Evolutionary conservation across 2,888 invertebrate species (phyloP), one percentile per base, ranked within the genome.

Genomic region (Dryocosmus kuriphilus): DNA sequence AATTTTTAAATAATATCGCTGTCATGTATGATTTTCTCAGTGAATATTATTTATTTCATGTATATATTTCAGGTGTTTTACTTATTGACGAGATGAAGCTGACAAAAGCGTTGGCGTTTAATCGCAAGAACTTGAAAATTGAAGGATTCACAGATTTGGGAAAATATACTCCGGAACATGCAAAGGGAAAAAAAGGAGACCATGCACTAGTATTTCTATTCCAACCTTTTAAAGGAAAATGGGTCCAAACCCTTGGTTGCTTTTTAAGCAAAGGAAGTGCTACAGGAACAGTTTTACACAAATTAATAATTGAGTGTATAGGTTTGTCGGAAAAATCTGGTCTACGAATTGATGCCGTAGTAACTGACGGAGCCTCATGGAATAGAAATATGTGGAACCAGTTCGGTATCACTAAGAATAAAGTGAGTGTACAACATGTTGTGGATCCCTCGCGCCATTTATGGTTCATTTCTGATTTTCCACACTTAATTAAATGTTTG

Each of bases 161-260:
- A 1, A 27, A 77, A 2, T 60, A 77, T 7, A 77, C 71, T 2
- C 60, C 71, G 19, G 41, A 75, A 14, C 8, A 80, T 30, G 79
- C 80, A 22, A 67, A 76, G 71, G 76, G 81, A 22, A 60, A 62
- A 38, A 35, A 65, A 14, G 38, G 38, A 22, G 87, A 88, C 61
- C 86, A 88, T 75, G 87, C 86, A 1, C 35, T 88, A 9, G 87
- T 87, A 0, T 80, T 87, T 4, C 85, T 85, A 83, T 86, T 83
- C 75, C 83, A 85, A 75, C 85, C 86, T 38, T 16, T 84, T 86
- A 32, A 80, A 76, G 38, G 84, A 82, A 8, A 73, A 57, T 88
- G 85, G 83, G 79, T 87, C 0, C 88, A 88, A 78, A 77, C 79
- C 7, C 62, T 88, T 27, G 88, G 75, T 2, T 79, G 81, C n/a